phyloP scores from a whole-genome alignment of 2,113 vertebrate genomes.

The Centropus bengalensis region DNA sequence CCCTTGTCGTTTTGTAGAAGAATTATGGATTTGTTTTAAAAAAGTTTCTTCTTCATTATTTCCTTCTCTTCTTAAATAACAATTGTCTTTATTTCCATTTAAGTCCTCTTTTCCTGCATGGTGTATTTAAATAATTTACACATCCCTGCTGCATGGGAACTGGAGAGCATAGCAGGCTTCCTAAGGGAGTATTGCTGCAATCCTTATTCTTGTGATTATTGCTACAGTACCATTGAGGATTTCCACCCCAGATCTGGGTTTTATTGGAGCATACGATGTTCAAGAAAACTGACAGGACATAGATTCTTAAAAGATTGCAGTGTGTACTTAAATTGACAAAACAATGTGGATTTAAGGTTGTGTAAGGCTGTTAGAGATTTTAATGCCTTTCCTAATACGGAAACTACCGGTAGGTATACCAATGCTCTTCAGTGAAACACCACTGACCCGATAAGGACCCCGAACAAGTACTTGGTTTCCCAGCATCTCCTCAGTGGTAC shows the following conservation, averaged over 20 bases:
- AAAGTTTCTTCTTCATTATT: constrained; percentile 42
- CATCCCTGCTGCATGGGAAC: constrained; percentile 39
- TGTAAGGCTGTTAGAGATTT: background rate
- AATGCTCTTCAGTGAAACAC: background rate
- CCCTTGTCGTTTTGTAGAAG: constrained; percentile 3
- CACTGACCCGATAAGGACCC: background rate
- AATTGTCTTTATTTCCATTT: constrained; percentile 49
- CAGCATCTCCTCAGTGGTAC: background rate
- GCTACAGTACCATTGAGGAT: constrained; percentile 33
- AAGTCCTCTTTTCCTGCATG: constrained; percentile 14
- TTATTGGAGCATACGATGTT: background rate
- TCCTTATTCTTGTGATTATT: constrained; percentile 64
- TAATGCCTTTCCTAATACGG: background rate
- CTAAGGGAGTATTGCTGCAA: constrained; percentile 30
- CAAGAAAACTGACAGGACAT: background rate
- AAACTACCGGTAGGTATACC: background rate
- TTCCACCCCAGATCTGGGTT: constrained; percentile 13
- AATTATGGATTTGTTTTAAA: constrained; percentile 4
- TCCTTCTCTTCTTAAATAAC: constrained; percentile 46
- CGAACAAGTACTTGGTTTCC: background rate
- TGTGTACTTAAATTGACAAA: constrained; percentile 1
- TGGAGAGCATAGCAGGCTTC: constrained; percentile 42
- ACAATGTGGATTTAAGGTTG: background rate
- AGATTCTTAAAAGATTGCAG: background rate
- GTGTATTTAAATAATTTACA: constrained; percentile 54